Evolutionary conservation across 2,888 invertebrate species (phyloP).

Genomic region (Platerodrilus igneus): DNA sequence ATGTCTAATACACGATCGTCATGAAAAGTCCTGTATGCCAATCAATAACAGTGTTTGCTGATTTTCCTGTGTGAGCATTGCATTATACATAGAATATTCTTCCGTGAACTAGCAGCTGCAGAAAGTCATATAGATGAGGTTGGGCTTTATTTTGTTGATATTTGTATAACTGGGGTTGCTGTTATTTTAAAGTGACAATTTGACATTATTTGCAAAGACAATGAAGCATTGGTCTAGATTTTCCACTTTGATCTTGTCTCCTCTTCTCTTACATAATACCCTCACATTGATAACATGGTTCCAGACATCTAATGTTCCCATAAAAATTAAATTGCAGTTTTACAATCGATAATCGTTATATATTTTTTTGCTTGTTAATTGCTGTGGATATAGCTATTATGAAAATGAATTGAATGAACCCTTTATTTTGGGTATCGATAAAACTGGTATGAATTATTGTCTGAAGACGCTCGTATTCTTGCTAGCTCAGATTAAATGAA

Average conservation of each 20-base stretch:
- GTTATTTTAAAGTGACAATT: neutral
- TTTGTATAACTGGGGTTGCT: constrained; percentile 1
- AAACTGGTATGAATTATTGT: too few species aligned
- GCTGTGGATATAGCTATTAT: too few species aligned
- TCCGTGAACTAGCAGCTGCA: neutral
- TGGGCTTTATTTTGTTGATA: constrained; percentile 3
- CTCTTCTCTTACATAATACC: constrained; percentile 3
- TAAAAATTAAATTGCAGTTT: too few species aligned
- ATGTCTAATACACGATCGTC: too few species aligned
- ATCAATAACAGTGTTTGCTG: neutral
- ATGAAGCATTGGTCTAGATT: constrained; percentile 1
- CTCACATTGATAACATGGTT: constrained; percentile 3
- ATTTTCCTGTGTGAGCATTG: constrained; percentile 1
- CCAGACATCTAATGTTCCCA: constrained; percentile 4
- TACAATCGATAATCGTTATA: too few species aligned
- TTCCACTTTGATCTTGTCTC: constrained; percentile 1
- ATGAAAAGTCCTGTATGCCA: too few species aligned
- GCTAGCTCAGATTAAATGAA: too few species aligned
- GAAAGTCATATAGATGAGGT: constrained; percentile 4
- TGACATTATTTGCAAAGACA: neutral
- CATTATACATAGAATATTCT: neutral
- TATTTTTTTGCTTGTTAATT: too few species aligned
- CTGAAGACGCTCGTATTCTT: too few species aligned
- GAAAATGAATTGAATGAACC: too few species aligned
- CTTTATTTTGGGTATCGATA: too few species aligned